Percentiles rank a stretch among this genome's conserved stretches.
Conservation (phyloP, 2,797 vertebrate genomes). For the Todus mexicanus region DNA sequence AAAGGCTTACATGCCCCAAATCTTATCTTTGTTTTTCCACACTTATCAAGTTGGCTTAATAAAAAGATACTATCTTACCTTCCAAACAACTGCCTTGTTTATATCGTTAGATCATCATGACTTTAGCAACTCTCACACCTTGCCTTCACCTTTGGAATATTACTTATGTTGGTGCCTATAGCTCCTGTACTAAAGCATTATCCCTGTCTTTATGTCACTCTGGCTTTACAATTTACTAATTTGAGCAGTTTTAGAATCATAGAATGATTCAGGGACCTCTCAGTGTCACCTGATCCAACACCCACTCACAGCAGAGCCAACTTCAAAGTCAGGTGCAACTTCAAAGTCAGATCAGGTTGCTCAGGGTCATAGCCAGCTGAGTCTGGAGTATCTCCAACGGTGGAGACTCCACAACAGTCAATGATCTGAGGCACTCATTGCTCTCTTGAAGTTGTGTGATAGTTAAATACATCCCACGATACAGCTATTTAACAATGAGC, state of each 20-base stretch:
- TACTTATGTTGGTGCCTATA: background rate
- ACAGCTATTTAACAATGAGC: background rate
- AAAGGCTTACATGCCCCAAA: background rate
- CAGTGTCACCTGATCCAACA: background rate
- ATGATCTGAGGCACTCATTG: background rate
- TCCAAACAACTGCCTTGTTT: conserved; percentile 15
- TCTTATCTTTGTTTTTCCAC: conserved; percentile 47
- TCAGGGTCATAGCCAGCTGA: conserved; percentile 9
- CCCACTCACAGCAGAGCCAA: conserved; percentile 1
- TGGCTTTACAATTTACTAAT: background rate
- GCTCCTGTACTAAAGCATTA: background rate
- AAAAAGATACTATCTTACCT: conserved; percentile 26
- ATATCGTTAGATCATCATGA: background rate
- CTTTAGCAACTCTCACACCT: background rate
- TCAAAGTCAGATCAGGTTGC: conserved; percentile 50
- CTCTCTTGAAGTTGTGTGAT: background rate
- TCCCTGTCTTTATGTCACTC: background rate
- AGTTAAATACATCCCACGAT: background rate
- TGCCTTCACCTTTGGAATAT: background rate
- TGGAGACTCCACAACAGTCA: background rate
- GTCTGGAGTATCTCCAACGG: conserved; percentile 11
- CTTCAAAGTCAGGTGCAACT: conserved; percentile 56
- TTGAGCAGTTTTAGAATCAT: background rate
- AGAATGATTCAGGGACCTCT: background rate
- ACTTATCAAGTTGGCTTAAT: conserved; percentile 27